These are phyloP conservation scores for Eupithecia abbreviata DNA, from an alignment of 2,888 invertebrate genomes.

Conservation along the genomic window DNA sequence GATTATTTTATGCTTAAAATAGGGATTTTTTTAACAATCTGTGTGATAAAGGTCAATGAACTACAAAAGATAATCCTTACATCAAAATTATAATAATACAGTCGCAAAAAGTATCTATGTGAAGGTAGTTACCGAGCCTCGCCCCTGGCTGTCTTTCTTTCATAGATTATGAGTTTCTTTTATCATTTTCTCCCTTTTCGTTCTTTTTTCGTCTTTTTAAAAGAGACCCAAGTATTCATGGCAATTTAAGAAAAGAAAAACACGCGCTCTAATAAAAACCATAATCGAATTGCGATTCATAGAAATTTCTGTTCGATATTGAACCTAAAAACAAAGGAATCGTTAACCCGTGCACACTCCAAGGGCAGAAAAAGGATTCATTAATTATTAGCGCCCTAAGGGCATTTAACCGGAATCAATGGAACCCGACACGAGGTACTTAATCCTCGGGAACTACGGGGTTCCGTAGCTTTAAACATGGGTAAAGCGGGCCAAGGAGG, in stretches of 20 bases:
- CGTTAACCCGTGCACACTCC: not conserved
- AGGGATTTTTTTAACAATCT: not conserved
- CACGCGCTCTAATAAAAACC: not conserved
- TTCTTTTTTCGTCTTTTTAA: not conserved
- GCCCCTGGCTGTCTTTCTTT: constrained; percentile 4
- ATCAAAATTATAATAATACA: not conserved
- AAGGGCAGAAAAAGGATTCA: constrained; percentile 3
- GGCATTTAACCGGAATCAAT: constrained; percentile 7
- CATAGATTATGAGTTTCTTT: constrained; percentile 1
- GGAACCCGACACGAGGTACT: constrained; percentile 5
- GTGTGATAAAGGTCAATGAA: not conserved
- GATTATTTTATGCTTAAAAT: not conserved
- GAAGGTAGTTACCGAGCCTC: not conserved
- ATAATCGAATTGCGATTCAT: not conserved
- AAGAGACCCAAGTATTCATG: not conserved
- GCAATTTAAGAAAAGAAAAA: not conserved
- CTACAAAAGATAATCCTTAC: not conserved
- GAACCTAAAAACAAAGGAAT: constrained; percentile 3
- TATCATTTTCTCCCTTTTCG: not conserved
- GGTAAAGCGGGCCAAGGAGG: not conserved
- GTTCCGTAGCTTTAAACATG: not conserved
- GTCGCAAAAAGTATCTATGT: not conserved
- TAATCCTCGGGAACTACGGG: not conserved
- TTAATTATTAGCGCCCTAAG: constrained; percentile 11
- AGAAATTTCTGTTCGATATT: not conserved